These are phyloP conservation scores for Chrysolina haemoptera DNA, from an alignment of 2,888 invertebrate genomes.

Conservation along the genomic window DNA sequence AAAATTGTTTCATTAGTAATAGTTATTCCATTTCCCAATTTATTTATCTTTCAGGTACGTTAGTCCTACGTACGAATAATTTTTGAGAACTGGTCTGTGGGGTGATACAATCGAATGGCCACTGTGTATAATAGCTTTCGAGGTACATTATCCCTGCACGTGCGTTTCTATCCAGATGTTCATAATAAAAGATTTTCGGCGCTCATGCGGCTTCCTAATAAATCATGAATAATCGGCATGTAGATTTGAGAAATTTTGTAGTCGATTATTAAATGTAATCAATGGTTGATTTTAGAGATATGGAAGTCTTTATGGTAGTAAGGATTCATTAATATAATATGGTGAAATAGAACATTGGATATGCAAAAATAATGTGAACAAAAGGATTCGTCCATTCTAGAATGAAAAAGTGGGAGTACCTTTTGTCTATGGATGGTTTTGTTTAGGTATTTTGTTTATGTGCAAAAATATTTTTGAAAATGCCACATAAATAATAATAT, in stretches of 20 bases:
- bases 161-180: conserved; percentile 23
- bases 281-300: conserved; percentile 8
- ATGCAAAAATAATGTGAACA: no score
- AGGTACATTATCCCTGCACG: conserved; percentile 22
- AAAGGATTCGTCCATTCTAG: no score
- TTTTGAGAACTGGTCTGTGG: conserved; percentile 6
- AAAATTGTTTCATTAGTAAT: no score
- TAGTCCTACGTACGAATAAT: background rate
- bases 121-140: conserved; percentile 20
- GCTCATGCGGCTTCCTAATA: conserved; percentile 21
- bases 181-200: conserved; percentile 22
- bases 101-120: conserved; percentile 14
- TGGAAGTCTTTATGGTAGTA: background rate
- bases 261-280: conserved; percentile 10
- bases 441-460: no score
- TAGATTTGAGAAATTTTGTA: conserved; percentile 16
- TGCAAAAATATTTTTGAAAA: no score
- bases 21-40: no score
- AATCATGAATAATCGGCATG: conserved; percentile 20
- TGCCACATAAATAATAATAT: no score
- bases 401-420: no score
- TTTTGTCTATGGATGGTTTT: no score
- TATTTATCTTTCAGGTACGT: no score
- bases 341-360: no score
- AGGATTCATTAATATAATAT: background rate